Evolutionary conservation across 2,113 vertebrate genomes (phyloP).

Genomic region (Percina caprodes): DNA sequence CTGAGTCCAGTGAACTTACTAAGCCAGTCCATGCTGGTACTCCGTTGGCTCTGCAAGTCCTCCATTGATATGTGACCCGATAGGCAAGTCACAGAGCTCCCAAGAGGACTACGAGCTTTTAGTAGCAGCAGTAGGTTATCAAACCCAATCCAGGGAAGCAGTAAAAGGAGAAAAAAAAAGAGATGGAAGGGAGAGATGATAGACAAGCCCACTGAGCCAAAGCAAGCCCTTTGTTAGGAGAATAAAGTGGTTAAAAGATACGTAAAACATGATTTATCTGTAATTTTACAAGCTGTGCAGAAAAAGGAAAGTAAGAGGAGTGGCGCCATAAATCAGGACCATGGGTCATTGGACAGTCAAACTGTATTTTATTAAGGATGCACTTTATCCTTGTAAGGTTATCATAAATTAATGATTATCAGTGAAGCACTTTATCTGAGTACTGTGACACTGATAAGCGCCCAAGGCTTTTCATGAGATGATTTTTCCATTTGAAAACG

Average conservation of each 20-base stretch:
- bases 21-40: slow-evolving; percentile 96
- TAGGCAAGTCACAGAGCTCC: slow-evolving; percentile 95
- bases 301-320: slow-evolving; percentile 13
- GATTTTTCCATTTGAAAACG: background rate
- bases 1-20: slow-evolving; percentile 87
- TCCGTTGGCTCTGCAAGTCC: slow-evolving; percentile 88
- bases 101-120: slow-evolving; percentile 93
- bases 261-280: background rate
- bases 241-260: slow-evolving; percentile 19
- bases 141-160: slow-evolving; percentile 60
- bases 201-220: slow-evolving; percentile 54
- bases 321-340: background rate
- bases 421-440: slow-evolving; percentile 10
- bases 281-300: background rate
- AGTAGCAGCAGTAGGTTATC: slow-evolving; percentile 78
- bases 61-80: slow-evolving; percentile 89
- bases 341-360: slow-evolving; percentile 45
- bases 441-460: slow-evolving; percentile 5
- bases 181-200: slow-evolving; percentile 62
- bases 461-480: background rate
- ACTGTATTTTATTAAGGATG: background rate
- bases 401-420: slow-evolving; percentile 17
- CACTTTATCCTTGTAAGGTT: slow-evolving; percentile 29
- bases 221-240: slow-evolving; percentile 67
- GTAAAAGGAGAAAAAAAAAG: slow-evolving; percentile 43